These are phyloP conservation scores for Panulirus ornatus DNA, from an alignment of 1,140 invertebrate species.

Conservation along the genomic window DNA sequence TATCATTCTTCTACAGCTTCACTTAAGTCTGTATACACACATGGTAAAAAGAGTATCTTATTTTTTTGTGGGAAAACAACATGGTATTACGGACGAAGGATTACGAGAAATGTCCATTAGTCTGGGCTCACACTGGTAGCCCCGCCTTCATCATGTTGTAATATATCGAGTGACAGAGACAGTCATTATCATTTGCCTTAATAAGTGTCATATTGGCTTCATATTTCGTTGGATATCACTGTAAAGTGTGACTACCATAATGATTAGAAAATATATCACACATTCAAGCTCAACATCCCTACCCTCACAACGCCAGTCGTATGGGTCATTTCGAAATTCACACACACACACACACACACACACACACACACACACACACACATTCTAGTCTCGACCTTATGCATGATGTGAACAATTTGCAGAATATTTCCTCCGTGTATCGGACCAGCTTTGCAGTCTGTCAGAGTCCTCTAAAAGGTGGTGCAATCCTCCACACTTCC, in stretches of 20 bases:
- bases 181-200: not conserved
- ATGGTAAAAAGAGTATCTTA: too few relatives aligned
- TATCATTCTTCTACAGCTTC: too few relatives aligned
- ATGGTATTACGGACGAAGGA: too few relatives aligned
- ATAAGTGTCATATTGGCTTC: not conserved
- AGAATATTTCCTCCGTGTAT: not conserved
- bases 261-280: not conserved
- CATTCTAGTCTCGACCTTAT: not conserved
- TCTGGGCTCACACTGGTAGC: too few relatives aligned
- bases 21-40: too few relatives aligned
- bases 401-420: not conserved
- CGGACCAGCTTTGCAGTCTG: not conserved
- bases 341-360: not conserved
- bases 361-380: not conserved
- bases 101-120: too few relatives aligned
- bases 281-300: not conserved
- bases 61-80: too few relatives aligned
- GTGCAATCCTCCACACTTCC: not conserved
- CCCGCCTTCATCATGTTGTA: not conserved
- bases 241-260: not conserved
- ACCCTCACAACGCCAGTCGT: not conserved
- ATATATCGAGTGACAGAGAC: not conserved
- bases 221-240: not conserved
- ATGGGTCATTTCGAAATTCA: not conserved
- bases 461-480: not conserved